Base-by-base conservation (phyloP, 2,797 vertebrate species). In the Pagetopsis macropterus region DNA sequence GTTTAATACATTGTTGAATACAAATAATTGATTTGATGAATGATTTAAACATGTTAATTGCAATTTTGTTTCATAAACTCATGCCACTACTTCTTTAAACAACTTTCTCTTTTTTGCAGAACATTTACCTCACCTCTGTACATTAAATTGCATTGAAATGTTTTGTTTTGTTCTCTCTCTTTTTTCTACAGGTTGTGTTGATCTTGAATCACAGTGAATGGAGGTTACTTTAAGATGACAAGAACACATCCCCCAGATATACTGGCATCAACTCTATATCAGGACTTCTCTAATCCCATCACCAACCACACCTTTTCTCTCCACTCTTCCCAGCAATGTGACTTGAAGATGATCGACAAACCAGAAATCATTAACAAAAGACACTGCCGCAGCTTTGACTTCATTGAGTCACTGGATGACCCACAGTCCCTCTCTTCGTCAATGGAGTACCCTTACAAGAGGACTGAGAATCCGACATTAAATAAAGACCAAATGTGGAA, bases 331-430 rank as follows among this genome's bases (percentile, higher is more conserved):
- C 88, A 85, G 91, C 93, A 86, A 95, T 97, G 96, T 96, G 96
- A 98, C 21, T 92, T 86, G 83, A 92, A 96, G 91, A 96, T 95
- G 95, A 95, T 96, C 83, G 95, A 95, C 49, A 95, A 96, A 79
- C 93, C 95, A 64, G 94, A 95, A 91, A 95, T 92, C 81, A 96
- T 98, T 87, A 97, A 98, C 93, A 99, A 99, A 93, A 96, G 98
- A 91, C 97, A 99, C 17, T 99, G 98, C 79, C 95, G 98, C 84
- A 99, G 97, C 93, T 99, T 99, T 50, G 97, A 98, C 94, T 99
- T 96, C 71, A 94, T 98, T 0, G 97, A 99, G 92, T 96, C 96
- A 4, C 91, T 98, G 78, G 98, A 99, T 89, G 96, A 96, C 59
- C 95, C 94, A 10, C 92, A 95, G 77, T 88, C 94, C 67, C 82